Conservation (phyloP, 2,113 vertebrate genomes). For the Argyrosomus japonicus region DNA sequence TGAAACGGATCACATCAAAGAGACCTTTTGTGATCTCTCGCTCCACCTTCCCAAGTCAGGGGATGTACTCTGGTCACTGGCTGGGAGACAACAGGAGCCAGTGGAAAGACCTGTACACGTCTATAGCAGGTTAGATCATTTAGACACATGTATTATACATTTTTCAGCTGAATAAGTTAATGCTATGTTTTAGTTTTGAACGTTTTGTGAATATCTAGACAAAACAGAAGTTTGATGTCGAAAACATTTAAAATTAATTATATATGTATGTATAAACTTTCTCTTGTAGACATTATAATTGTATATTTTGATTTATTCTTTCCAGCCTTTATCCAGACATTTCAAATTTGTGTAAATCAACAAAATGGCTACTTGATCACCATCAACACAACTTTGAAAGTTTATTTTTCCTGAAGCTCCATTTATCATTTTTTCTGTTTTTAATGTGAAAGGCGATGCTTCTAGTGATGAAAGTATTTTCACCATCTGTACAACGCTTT, state of each 20-base stretch:
- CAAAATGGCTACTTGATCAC: no score
- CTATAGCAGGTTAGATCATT: slow-evolving; percentile 84
- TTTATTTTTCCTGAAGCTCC: not conserved
- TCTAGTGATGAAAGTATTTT: not conserved
- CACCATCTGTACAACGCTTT: not conserved
- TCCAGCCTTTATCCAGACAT: no score
- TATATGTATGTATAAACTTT: no score
- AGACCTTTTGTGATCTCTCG: slow-evolving; percentile 91
- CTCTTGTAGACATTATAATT: no score
- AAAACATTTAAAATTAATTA: no score
- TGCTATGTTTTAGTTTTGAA: not conserved
- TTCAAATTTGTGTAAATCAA: no score
- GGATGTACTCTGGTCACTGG: slow-evolving; percentile 91
- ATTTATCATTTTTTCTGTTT: not conserved
- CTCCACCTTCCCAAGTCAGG: slow-evolving; percentile 93
- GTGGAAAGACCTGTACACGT: slow-evolving; percentile 90
- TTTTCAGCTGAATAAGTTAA: not conserved
- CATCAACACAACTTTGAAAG: no score
- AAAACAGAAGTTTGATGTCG: not conserved
- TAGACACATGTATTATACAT: not conserved
- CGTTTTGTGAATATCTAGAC: not conserved
- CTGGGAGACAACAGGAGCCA: slow-evolving; percentile 90
- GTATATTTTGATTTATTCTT: no score
- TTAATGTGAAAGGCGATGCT: not conserved
- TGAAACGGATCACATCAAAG: slow-evolving; percentile 84